Evolutionary conservation across 2,113 vertebrate genomes (phyloP), one percentile per base, ranked within the genome.

Genomic region (Triplophysa dalaica): DNA sequence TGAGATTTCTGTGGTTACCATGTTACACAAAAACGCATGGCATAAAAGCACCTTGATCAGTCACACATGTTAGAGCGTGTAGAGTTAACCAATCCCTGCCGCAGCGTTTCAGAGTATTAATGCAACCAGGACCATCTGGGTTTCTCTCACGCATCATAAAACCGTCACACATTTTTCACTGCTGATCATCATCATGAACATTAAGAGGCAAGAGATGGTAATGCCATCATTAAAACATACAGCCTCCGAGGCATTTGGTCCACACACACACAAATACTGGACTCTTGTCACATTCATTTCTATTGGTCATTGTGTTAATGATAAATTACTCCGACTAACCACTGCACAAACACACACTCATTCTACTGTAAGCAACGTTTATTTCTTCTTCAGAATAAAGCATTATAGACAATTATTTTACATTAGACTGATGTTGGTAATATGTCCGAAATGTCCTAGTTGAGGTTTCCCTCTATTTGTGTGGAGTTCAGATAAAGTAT

Each of bases 1-100:
- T 75, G 69, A 41, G 70, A 67, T 58, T 45, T 13, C 9, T 26
- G 21, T 64, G 14, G 67, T 22, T 50, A 19, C 21, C n/a, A 63
- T 48, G 22, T 22, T n/a, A 41, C 38, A 56, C 26, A 66, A 22
- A 70, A 60, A 54, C 11, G 70, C 54, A 22, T 29, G 21, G 21
- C 16, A 29, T 45, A 72, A 64, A 77, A 13, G 12, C 24, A 62
- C 75, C 43, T 45, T 22, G 38, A 81, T 8, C n/a, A 64, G 52
- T 56, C 50, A 19, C 68, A 61, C 19, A 22, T 8, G 52, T 9
- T 19, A n/a, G 21, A n/a, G 9, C 22, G 14, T 72, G 58, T 58
- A 66, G 33, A 48, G 9, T 38, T 70, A 70, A 29, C 65, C 11
- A 24, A 21, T 21, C 3, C 0, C 13, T 16, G 52, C 48, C 68